These are phyloP conservation scores for Ctenicera cuprea DNA, from an alignment of 2,888 invertebrate genomes.

Conservation along the genomic window DNA sequence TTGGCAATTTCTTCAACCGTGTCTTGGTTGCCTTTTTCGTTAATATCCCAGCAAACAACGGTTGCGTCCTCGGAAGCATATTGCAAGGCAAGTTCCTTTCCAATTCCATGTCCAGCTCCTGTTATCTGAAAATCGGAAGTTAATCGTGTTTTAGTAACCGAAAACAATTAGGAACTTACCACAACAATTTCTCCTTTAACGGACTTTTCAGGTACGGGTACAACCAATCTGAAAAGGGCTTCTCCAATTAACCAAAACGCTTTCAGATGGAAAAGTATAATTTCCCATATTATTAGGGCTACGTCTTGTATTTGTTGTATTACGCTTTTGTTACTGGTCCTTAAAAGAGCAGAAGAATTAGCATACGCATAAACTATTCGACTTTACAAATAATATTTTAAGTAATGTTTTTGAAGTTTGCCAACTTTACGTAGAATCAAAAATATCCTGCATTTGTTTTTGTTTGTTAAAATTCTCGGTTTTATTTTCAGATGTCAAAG, in stretches of 20 bases:
- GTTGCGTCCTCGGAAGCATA: constrained; percentile 83
- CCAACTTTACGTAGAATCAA: no score
- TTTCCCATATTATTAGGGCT: neutral
- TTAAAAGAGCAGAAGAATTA: neutral
- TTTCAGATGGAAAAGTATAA: neutral
- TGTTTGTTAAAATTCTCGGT: no score
- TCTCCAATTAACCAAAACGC: constrained; percentile 4
- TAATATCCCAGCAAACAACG: constrained; percentile 87
- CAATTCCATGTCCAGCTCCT: constrained; percentile 91
- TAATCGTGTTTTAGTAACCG: neutral
- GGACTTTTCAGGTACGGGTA: constrained; percentile 53
- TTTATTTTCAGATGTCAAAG: no score
- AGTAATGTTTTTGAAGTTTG: no score
- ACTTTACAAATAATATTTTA: no score
- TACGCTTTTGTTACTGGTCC: neutral
- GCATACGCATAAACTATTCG: no score
- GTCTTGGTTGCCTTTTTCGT: constrained; percentile 81
- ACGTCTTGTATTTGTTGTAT: neutral
- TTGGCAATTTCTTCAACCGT: constrained; percentile 78
- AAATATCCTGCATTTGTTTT: no score
- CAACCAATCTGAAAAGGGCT: constrained; percentile 23
- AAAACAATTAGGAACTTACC: constrained; percentile 73
- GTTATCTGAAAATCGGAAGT: constrained; percentile 78
- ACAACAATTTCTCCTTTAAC: constrained; percentile 83
- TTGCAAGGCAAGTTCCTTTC: constrained; percentile 83